Evolutionary conservation across 1,140 invertebrate genomes (phyloP), one percentile per base, ranked within the genome.

Genomic region (Ceratina calcarata): DNA sequence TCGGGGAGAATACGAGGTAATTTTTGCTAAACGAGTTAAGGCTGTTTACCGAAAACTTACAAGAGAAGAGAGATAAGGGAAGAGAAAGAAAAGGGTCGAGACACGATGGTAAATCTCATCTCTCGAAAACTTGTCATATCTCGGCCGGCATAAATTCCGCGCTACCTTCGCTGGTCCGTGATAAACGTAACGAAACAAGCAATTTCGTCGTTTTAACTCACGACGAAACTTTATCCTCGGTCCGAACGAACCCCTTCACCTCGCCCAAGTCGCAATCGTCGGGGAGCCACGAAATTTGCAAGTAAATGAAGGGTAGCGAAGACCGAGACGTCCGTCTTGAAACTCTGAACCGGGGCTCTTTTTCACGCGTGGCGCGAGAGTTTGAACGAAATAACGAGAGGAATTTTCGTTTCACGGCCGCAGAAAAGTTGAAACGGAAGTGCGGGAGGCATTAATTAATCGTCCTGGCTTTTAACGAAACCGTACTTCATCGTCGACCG

Each of bases 391-490:
- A 72, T 66, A 85, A 81, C 72, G 57, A 73, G 72, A 49, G 79
- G 53, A 81, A 82, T 81, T 86, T 75, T 78, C 83, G 80, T 58
- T 45, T 45, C 37, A 45, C 37, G 37, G 37, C 37, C 37, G 37
- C 37, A 10, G 37, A 6, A 45, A 45, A 18, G 18, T 18, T 68
- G n/a, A 58, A 60, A 72, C 12, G 65, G 65, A 57, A 74, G 45
- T 12, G 60, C 4, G 27, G 37, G 37, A 22, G 81, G 83, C 75
- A 87, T 90, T 91, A 89, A 91, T 91, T 89, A 90, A 90, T 90
- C 87, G 83, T 78, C 83, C 78, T 60, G 88, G 89, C 86, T 89
- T 90, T 89, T 88, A 87, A 89, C 86, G 85, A 80, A 86, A 86
- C 89, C 89, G 83, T 86, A 78, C 72, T 81, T 75, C 74, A 45